These are phyloP conservation scores for Brachyhypopomus occidentalis DNA, from an alignment of 2,113 vertebrate species.

Conservation along the genomic window DNA sequence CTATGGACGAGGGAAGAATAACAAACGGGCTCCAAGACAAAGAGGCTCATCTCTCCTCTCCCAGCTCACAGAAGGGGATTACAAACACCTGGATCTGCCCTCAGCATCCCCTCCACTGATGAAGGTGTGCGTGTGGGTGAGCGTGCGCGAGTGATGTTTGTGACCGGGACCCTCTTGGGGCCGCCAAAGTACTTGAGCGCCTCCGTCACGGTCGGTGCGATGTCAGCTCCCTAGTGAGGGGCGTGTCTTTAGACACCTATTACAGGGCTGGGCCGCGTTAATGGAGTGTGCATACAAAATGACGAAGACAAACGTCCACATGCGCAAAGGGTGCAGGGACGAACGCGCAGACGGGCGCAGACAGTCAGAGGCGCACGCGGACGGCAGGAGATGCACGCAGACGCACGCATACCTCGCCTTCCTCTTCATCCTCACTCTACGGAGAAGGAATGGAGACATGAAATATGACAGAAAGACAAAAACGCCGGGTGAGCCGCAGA, in stretches of 20 bases:
- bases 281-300: background rate
- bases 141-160: constrained; percentile 4
- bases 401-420: constrained; percentile 77
- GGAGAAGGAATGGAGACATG: constrained; percentile 54
- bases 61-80: background rate
- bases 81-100: background rate
- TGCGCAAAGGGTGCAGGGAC: too few relatives aligned
- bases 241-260: background rate
- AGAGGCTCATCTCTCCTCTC: too few relatives aligned
- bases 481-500: background rate
- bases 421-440: constrained; percentile 92
- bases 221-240: background rate
- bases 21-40: too few relatives aligned
- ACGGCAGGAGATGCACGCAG: background rate
- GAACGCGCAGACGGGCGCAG: too few relatives aligned
- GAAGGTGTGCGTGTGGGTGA: constrained; percentile 9
- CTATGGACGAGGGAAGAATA: too few relatives aligned
- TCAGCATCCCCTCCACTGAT: background rate
- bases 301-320: too few relatives aligned
- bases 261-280: background rate
- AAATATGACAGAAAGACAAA: constrained; percentile 56
- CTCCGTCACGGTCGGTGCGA: constrained; percentile 3
- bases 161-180: background rate
- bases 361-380: constrained; percentile 42
- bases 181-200: background rate